phyloP scores from a whole-genome alignment of 2,113 vertebrate genomes.

The Eretmochelys imbricata region DNA sequence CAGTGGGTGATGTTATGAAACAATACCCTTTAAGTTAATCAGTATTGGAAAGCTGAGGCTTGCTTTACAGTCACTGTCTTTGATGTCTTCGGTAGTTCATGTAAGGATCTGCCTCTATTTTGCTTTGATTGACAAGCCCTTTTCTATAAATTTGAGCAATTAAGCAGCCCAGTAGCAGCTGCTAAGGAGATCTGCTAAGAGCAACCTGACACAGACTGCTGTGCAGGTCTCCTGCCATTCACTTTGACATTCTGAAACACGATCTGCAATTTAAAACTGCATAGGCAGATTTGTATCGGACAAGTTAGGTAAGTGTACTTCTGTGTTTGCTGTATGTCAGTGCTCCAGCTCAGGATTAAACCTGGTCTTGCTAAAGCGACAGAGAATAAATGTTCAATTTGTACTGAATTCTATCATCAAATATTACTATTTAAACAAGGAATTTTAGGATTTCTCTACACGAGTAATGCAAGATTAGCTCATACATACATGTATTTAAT shows the following conservation, averaged over 20 bases:
- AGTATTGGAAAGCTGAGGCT: conserved; percentile 67
- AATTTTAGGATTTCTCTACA: not conserved
- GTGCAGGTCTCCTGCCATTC: conserved; percentile 23
- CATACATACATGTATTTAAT: not conserved
- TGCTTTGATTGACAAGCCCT: conserved; percentile 77
- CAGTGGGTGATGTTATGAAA: conserved; percentile 67
- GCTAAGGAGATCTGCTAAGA: conserved; percentile 39
- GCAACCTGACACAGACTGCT: not conserved
- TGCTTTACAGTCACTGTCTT: conserved; percentile 69
- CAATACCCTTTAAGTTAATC: conserved; percentile 65
- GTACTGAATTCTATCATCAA: not conserved
- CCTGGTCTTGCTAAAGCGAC: not conserved
- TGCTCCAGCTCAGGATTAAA: not conserved
- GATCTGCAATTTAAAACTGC: conserved; percentile 43
- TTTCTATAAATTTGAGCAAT: conserved; percentile 79
- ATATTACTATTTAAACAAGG: not conserved
- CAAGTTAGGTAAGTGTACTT: conserved; percentile 69
- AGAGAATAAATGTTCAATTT: not conserved
- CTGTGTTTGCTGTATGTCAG: not conserved
- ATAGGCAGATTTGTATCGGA: not conserved
- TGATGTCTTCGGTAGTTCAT: conserved; percentile 75
- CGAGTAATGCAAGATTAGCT: not conserved
- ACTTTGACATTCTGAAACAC: conserved; percentile 17
- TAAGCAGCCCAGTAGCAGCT: conserved; percentile 54
- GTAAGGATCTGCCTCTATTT: conserved; percentile 77